Base-by-base conservation (phyloP, 2,888 invertebrate species). In the Bombylius major region DNA sequence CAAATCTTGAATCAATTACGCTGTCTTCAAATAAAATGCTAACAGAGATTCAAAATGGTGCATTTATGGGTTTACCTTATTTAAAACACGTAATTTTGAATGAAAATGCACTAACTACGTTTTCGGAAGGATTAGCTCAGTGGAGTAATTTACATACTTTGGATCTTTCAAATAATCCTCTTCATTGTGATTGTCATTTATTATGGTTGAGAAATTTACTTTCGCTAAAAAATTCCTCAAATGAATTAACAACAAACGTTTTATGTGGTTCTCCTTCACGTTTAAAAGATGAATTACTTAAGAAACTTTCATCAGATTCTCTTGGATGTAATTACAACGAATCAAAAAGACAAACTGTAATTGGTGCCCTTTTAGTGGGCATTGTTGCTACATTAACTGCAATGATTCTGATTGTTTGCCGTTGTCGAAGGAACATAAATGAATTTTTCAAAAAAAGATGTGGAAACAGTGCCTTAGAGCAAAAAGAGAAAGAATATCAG, bases 401-500 rank as follows among this genome's bases (percentile, higher is more conserved):
- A 1, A 70, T 90, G 53, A 83, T 83, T 5, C 75, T 90, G 61
- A 78, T 90, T 50, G 75, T 89, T 60, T 91, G 89, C 71, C 79
- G 86, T 64, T 91, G 88, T 69, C 81, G 91, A 39, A 83, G 87
- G 61, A 83, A 84, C 66, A 72, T 92, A 65, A 83, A 87, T 49
- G 89, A 89, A 67, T 83, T 86, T 55, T 77, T 92, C 56, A 90
- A 90, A 70, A 89, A 83, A 42, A 69, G 72, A 32, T 73, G 73
- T 70, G 72, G 73, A 52, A 72, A 72, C 59, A 73, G 73, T 5
- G 72, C 75, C 5, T 60, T 75, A 50, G 75, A 74, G 0, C 80
- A 89, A 47, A 90, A 90, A 69, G 89, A 90, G 72, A 85, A 89
- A 63, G 90, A 91, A 70, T 91, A 91, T 72, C 89, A 90, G 71